Base-by-base conservation (phyloP, 2,888 invertebrate genomes). In the Dendrolimus pini region DNA sequence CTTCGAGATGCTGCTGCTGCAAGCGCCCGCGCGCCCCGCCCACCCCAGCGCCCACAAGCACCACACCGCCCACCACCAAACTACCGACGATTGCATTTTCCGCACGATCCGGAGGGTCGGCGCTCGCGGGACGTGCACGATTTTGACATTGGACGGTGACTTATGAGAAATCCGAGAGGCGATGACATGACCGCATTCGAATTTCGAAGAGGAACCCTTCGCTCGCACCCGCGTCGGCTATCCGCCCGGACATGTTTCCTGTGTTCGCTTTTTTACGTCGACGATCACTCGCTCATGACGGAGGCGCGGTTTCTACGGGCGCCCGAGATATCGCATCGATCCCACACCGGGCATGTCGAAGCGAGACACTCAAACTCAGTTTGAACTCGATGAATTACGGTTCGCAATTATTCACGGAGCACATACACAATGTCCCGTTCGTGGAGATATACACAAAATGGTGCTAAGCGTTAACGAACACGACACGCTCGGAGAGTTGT, bases 131-230 rank as follows among this genome's bases (percentile, higher is more conserved):
- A 82, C 80, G 81, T 82, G 83, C 87, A 86, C 88, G 83, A 83
- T 88, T 89, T 89, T 89, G 89, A 89, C 89, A 89, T 89, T 86
- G 89, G 89, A 89, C 88, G 87, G 86, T 87, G 89, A 89, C 89
- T 89, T 88, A 89, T 82, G 83, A 84, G 82, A 85, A 88, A 88
- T 89, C 85, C 88, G 89, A 88, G 83, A 84, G 85, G 86, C 89
- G 89, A 88, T 88, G 88, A 89, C 89, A 89, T 89, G 89, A 89
- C 86, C 90, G 89, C 90, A 89, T 90, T 90, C 89, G 89, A 90
- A 90, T 90, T 90, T 89, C 89, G 85, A 89, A 87, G 83, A 85
- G 85, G 83, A 89, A 89, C 86, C 88, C 89, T 88, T 87, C 83
- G 87, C 85, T 89, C 83, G 88, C 80, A 85, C 85, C 89, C 88